These are phyloP conservation scores for Cydia pomonella DNA, from an alignment of 1,140 invertebrate species.

Conservation along the genomic window DNA sequence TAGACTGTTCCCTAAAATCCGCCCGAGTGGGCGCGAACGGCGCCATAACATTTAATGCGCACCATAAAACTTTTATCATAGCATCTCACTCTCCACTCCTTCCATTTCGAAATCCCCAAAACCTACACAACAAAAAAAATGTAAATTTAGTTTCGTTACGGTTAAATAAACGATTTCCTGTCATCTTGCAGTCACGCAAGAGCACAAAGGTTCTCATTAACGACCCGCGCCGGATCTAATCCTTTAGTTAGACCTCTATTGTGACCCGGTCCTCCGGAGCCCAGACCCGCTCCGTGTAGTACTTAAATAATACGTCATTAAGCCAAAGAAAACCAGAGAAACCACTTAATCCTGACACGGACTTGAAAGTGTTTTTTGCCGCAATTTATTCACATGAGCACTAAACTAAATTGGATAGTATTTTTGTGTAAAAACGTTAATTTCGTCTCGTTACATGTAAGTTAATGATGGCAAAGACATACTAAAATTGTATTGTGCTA, in stretches of 20 bases:
- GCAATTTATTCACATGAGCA: conserved; percentile 4
- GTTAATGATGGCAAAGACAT: too few relatives aligned
- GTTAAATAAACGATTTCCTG: conserved; percentile 68
- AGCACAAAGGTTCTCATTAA: conserved; percentile 70
- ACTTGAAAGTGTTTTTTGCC: conserved; percentile 10
- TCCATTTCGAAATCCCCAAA: conserved; percentile 5
- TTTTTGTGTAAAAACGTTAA: not conserved
- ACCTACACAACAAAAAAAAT: conserved; percentile 46
- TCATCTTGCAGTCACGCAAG: conserved; percentile 45
- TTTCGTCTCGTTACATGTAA: too few relatives aligned
- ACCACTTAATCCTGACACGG: conserved; percentile 28
- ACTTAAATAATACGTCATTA: conserved; percentile 30
- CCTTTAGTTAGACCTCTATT: conserved; percentile 74
- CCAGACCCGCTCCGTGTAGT: not conserved
- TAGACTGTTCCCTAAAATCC: not conserved
- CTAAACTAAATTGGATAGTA: conserved; percentile 4
- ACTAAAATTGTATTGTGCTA: too few relatives aligned
- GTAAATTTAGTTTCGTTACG: conserved; percentile 65
- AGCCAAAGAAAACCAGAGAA: conserved; percentile 24
- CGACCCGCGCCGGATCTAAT: conserved; percentile 67
- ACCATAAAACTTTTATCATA: conserved; percentile 14
- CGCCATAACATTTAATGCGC: conserved; percentile 2
- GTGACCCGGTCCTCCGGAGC: conserved; percentile 41
- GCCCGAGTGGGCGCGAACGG: conserved; percentile 1
- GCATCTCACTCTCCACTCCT: conserved; percentile 14